Conservation (phyloP, 2,797 vertebrate species). For the Danio jaintianensis region DNA sequence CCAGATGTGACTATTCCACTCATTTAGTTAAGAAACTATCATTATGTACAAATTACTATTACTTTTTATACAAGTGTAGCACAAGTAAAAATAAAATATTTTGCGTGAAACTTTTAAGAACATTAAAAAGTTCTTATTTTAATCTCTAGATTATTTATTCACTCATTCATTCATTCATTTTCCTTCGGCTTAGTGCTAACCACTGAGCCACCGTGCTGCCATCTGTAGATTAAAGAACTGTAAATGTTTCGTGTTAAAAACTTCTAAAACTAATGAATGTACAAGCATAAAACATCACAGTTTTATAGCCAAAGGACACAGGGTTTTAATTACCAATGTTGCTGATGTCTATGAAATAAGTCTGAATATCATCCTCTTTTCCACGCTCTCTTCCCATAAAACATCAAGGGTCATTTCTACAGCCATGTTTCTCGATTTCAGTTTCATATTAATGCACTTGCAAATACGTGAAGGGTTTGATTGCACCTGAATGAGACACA, state of each 20-base stretch:
- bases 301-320: background rate
- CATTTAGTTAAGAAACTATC: background rate
- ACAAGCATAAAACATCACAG: background rate
- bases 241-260: background rate
- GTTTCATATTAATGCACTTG: slow-evolving; percentile 18
- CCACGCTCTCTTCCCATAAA: slow-evolving; percentile 33
- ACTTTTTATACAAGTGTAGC: background rate
- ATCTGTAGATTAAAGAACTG: background rate
- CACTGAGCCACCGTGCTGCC: no score
- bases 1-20: background rate
- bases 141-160: no score
- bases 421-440: slow-evolving; percentile 4
- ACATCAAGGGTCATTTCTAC: slow-evolving; percentile 16
- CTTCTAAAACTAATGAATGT: background rate
- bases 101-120: background rate
- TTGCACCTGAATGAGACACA: slow-evolving; percentile 45
- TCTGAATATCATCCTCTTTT: background rate
- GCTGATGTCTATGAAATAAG: background rate
- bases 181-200: no score
- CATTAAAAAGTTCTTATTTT: no score
- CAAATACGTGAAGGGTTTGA: slow-evolving; percentile 29
- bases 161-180: no score
- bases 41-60: background rate
- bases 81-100: background rate
- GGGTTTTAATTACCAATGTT: background rate